Conservation (phyloP, 1,140 invertebrate genomes). For the Microplitis demolitor region DNA sequence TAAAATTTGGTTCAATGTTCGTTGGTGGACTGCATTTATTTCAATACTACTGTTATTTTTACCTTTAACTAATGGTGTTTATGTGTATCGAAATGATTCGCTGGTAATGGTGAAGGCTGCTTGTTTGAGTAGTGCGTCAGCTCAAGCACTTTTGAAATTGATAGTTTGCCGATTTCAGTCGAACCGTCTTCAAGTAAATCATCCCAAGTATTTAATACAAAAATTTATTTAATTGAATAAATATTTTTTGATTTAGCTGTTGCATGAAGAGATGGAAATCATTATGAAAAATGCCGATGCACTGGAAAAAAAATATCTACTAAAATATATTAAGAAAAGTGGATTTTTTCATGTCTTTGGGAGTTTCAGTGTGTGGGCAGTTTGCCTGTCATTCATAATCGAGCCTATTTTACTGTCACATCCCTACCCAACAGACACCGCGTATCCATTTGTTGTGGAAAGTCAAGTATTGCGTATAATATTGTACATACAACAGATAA, state of each 20-base stretch:
- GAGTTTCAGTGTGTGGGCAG: slow-evolving; percentile 26
- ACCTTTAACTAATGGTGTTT: slow-evolving; percentile 8
- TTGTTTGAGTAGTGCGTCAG: slow-evolving; percentile 13
- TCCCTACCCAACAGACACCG: slow-evolving; percentile 32
- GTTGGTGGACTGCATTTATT: slow-evolving; percentile 7
- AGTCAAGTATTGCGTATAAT: slow-evolving; percentile 20
- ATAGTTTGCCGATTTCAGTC: slow-evolving; percentile 9
- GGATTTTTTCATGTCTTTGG: slow-evolving; percentile 24
- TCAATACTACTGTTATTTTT: background rate
- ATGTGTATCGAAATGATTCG: slow-evolving; percentile 2
- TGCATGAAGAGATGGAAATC: slow-evolving; percentile 35
- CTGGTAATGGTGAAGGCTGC: slow-evolving; percentile 14
- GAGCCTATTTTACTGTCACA: slow-evolving; percentile 25
- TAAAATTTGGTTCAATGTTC: background rate
- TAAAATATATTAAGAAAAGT: slow-evolving; percentile 31
- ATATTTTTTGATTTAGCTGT: slow-evolving; percentile 18
- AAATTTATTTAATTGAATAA: background rate
- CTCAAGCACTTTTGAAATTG: slow-evolving; percentile 29
- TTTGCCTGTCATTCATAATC: slow-evolving; percentile 18
- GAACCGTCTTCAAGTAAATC: slow-evolving; percentile 25
- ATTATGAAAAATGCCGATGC: slow-evolving; percentile 20
- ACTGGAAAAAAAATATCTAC: slow-evolving; percentile 22
- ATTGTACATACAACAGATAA: slow-evolving; percentile 33
- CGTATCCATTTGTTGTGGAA: slow-evolving; percentile 37
- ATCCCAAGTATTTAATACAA: background rate